phyloP scores from a whole-genome alignment of 2,797 vertebrate species.

The Halcyon badia region DNA sequence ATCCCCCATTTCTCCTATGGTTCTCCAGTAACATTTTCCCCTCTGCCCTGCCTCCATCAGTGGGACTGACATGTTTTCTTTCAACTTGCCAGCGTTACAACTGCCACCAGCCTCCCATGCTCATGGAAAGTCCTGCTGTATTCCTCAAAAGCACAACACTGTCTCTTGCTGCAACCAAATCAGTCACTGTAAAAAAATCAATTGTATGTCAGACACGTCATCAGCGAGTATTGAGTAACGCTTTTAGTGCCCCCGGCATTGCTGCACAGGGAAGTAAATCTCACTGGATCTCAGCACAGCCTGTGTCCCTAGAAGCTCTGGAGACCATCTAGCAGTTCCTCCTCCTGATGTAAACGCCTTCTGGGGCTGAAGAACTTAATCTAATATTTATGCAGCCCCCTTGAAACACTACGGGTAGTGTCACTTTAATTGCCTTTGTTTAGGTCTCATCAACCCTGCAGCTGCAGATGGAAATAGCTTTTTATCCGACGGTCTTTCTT shows the following conservation, averaged over 20 bases:
- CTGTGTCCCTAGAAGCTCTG: neutral
- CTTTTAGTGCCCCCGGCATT: neutral
- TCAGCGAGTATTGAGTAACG: neutral
- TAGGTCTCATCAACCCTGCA: neutral
- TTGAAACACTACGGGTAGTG: neutral
- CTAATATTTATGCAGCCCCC: neutral
- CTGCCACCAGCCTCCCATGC: neutral
- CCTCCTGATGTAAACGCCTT: neutral
- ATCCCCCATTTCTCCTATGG: neutral
- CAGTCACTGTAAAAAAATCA: neutral
- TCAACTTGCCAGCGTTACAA: rapidly evolving
- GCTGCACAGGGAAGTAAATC: neutral
- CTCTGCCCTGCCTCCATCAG: neutral
- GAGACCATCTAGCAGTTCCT: neutral
- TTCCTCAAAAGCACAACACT: neutral
- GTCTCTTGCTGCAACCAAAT: neutral
- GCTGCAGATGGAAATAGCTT: neutral
- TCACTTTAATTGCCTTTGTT: neutral
- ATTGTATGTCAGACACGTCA: neutral
- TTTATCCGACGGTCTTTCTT: neutral
- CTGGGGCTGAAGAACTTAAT: neutral
- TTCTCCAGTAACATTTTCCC: neutral
- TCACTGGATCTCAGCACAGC: neutral
- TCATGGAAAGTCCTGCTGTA: neutral
- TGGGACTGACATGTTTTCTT: neutral